phyloP scores from a whole-genome alignment of 23 tunicate species.

The Styela plicata region DNA sequence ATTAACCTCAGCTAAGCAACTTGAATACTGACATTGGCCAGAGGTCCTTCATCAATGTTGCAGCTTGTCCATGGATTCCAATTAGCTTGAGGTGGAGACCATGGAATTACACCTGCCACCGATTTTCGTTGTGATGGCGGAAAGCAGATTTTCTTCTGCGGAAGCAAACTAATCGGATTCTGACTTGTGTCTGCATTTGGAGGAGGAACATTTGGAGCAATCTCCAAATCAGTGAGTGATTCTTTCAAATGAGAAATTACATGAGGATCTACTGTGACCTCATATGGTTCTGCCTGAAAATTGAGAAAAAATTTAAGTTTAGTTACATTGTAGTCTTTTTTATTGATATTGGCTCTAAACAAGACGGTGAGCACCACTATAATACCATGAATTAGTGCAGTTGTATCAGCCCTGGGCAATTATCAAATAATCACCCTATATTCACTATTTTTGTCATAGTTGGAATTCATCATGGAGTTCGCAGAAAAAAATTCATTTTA shows the following conservation, averaged over 20 bases:
- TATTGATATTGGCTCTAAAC: no score
- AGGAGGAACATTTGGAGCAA: constrained; percentile 33
- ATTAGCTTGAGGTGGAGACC: constrained; percentile 93
- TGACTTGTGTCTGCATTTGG: constrained; percentile 27
- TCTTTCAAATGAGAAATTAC: constrained; percentile 33
- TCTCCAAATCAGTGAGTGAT: constrained; percentile 21
- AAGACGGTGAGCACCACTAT: no score
- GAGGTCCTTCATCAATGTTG: constrained; percentile 96
- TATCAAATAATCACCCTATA: no score
- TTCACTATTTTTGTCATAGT: no score
- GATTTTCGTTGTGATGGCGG: constrained; percentile 31
- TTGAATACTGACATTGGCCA: constrained; percentile 73
- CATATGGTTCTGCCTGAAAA: constrained; percentile 66
- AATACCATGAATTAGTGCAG: no score
- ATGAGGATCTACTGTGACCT: constrained; percentile 46
- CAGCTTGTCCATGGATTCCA: constrained; percentile 99
- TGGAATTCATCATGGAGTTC: no score
- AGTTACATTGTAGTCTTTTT: no score
- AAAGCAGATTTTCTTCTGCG: constrained; percentile 26
- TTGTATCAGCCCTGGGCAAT: no score
- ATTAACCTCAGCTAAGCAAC: no score
- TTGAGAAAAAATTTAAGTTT: no score
- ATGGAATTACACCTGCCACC: constrained; percentile 79
- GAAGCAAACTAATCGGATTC: constrained; percentile 55
- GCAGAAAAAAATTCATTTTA: no score